Conservation (phyloP, 2,797 vertebrate species). For the Astyanax mexicanus region DNA sequence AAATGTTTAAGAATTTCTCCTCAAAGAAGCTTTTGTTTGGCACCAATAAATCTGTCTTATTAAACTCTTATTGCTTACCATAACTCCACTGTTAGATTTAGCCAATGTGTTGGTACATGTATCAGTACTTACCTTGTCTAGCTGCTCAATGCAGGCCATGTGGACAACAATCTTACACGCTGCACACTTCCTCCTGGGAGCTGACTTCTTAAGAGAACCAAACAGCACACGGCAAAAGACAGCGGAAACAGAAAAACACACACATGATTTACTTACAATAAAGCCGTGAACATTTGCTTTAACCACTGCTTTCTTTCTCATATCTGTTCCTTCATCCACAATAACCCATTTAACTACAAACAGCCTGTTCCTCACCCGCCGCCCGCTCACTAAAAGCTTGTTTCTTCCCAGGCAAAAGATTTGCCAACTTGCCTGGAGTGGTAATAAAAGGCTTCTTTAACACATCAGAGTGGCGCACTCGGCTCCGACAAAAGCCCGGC, state of each 20-base stretch:
- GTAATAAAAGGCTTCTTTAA: conserved; percentile 43
- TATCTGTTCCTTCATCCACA: conserved; percentile 7
- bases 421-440: conserved; percentile 40
- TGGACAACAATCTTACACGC: conserved; percentile 98
- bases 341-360: conserved; percentile 25
- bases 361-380: conserved; percentile 3
- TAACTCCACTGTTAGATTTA: too few species aligned
- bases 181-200: conserved; percentile 93
- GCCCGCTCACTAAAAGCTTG: conserved; percentile 29
- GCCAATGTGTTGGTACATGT: too few species aligned
- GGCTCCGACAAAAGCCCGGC: conserved; percentile 45
- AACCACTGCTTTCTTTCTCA: not conserved
- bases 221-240: conserved; percentile 61
- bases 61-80: too few species aligned
- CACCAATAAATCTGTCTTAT: too few species aligned
- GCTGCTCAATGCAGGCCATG: conserved; percentile 91
- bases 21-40: too few species aligned
- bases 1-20: too few species aligned
- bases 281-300: not conserved
- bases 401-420: conserved; percentile 28
- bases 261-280: conserved; percentile 30
- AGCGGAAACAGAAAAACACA: conserved; percentile 53
- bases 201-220: conserved; percentile 90
- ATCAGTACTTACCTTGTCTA: conserved; percentile 87
- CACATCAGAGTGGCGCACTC: conserved; percentile 33